Evolutionary conservation across 1,140 invertebrate species (phyloP).

Genomic region (Macrobrachium rosenbergii): DNA sequence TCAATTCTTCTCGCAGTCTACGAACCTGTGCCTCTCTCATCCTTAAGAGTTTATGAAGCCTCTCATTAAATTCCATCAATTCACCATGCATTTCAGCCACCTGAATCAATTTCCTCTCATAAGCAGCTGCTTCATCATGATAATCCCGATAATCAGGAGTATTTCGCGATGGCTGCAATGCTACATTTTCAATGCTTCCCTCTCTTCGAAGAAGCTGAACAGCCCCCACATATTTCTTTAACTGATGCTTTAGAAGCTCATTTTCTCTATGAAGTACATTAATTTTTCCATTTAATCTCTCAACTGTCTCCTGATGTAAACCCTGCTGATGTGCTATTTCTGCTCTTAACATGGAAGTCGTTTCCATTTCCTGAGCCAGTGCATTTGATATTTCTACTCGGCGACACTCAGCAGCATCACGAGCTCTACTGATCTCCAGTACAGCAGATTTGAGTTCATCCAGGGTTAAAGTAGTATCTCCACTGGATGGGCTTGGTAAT

Average conservation of each 20-base stretch:
- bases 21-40: constrained; percentile 78
- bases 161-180: constrained; percentile 25
- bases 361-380: constrained; percentile 55
- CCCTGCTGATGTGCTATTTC: constrained; percentile 54
- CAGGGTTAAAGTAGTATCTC: constrained; percentile 45
- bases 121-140: constrained; percentile 83
- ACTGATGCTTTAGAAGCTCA: constrained; percentile 86
- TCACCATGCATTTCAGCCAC: constrained; percentile 96
- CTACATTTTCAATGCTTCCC: constrained; percentile 71
- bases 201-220: constrained; percentile 82
- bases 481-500: constrained; percentile 44
- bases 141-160: constrained; percentile 71
- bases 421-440: constrained; percentile 52
- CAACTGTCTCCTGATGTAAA: constrained; percentile 33
- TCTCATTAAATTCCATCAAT: constrained; percentile 92
- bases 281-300: constrained; percentile 34
- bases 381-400: constrained; percentile 50
- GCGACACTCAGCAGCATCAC: constrained; percentile 53
- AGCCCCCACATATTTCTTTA: constrained; percentile 90
- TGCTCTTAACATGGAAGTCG: constrained; percentile 47
- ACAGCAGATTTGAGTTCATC: constrained; percentile 60
- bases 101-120: constrained; percentile 91
- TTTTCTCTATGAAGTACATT: constrained; percentile 79
- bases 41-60: constrained; percentile 74
- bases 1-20: constrained; percentile 74